phyloP scores from a whole-genome alignment of 2,888 invertebrate species.

The Calliphora vomitoria region DNA sequence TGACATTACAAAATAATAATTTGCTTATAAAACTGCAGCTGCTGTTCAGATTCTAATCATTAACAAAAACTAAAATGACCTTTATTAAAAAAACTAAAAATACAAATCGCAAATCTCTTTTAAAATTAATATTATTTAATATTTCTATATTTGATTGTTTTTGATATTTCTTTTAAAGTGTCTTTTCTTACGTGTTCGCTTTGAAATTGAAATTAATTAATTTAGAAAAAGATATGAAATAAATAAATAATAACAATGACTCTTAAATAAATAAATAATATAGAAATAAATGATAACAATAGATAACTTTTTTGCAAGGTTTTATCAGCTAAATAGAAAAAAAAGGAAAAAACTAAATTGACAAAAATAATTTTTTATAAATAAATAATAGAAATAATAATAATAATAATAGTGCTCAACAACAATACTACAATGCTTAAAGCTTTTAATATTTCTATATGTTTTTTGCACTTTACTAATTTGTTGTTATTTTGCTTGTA shows the following conservation, averaged over 20 bases:
- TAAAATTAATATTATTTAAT: conserved; percentile 35
- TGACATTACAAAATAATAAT: not conserved
- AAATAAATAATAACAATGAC: conserved; percentile 12
- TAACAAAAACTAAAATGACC: conserved; percentile 25
- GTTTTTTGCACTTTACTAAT: not conserved
- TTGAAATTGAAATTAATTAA: conserved; percentile 37
- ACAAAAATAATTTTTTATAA: not conserved
- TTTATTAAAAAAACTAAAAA: not conserved
- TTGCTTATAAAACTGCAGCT: conserved; percentile 44
- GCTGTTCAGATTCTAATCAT: not conserved
- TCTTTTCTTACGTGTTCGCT: conserved; percentile 10
- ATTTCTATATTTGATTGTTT: conserved; percentile 11
- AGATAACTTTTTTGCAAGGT: conserved; percentile 48
- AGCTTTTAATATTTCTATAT: conserved; percentile 21
- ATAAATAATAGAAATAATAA: conserved; percentile 10
- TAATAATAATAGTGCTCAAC: conserved; percentile 15
- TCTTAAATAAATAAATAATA: conserved; percentile 3
- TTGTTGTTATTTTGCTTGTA: not conserved
- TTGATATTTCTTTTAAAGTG: not conserved
- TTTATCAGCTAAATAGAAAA: conserved; percentile 39
- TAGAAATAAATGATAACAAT: conserved; percentile 53
- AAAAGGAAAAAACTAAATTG: not conserved
- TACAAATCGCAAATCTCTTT: not conserved
- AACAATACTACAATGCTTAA: conserved; percentile 27
- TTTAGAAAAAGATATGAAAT: not conserved